Evolutionary conservation across 2,797 vertebrate species (phyloP).

Genomic region (Saxicola maurus): DNA sequence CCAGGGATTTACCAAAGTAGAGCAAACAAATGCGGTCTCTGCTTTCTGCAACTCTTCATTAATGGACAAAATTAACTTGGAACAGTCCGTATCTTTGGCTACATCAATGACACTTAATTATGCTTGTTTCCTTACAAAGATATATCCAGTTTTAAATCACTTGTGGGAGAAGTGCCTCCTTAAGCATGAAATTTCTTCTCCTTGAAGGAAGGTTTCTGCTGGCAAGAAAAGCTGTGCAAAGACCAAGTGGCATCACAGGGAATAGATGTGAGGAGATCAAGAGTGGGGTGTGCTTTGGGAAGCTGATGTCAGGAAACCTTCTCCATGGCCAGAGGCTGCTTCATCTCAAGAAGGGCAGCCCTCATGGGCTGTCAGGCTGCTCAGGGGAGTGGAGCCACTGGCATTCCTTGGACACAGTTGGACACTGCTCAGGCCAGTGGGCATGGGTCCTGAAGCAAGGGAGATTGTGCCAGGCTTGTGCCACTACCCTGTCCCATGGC

Average conservation of each 20-base stretch:
- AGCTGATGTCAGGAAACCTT: not conserved
- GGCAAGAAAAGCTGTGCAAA: not conserved
- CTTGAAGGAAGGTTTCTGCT: not conserved
- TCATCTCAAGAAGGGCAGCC: not conserved
- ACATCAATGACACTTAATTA: conserved; percentile 38
- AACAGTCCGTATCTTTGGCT: conserved; percentile 49
- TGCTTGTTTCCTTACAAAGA: conserved; percentile 47
- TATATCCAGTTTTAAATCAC: conserved; percentile 47
- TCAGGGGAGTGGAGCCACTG: not conserved
- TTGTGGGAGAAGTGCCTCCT: not conserved
- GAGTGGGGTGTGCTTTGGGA: rapidly evolving
- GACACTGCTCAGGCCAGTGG: not conserved
- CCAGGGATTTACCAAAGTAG: conserved; percentile 43
- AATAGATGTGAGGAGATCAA: not conserved
- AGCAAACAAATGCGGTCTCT: conserved; percentile 32
- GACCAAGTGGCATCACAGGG: not conserved
- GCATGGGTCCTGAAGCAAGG: not conserved
- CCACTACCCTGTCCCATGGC: not conserved
- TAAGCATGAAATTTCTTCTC: not conserved
- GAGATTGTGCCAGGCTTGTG: not conserved
- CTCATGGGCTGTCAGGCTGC: not conserved
- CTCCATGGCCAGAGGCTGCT: not conserved
- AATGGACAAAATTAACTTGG: conserved; percentile 59
- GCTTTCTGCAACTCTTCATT: conserved; percentile 35
- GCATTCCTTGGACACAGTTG: not conserved